phyloP scores from a whole-genome alignment of 2,113 vertebrate genomes.

The Anas platyrhynchos region DNA sequence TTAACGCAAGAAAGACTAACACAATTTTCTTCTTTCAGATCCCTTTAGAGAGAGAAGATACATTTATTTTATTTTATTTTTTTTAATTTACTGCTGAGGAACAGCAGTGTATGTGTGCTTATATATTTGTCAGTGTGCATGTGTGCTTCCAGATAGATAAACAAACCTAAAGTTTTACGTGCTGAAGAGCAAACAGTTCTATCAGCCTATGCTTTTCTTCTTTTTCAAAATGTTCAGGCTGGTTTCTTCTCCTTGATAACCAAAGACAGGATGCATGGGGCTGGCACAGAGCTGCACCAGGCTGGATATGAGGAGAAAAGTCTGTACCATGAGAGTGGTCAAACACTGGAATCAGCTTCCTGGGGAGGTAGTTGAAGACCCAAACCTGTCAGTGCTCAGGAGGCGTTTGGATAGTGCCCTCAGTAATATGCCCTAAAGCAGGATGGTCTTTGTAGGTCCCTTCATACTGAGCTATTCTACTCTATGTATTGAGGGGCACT shows the following conservation, averaged over 20 bases:
- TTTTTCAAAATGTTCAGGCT: background rate
- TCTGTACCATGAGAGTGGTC: background rate
- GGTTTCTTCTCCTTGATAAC: background rate
- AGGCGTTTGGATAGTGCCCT: background rate
- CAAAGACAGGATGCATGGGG: background rate
- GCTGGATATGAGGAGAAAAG: no score
- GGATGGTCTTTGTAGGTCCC: background rate
- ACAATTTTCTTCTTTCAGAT: background rate
- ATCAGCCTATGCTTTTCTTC: background rate
- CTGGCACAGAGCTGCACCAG: background rate
- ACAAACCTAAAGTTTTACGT: background rate
- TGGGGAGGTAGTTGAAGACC: background rate
- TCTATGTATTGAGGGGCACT: background rate
- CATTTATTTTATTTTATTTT: background rate
- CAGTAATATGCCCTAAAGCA: background rate
- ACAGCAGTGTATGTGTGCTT: background rate
- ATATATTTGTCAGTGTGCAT: fast-evolving
- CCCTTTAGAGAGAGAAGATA: background rate
- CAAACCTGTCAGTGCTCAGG: background rate
- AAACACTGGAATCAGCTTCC: background rate
- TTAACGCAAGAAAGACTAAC: background rate
- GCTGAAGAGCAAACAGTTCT: background rate
- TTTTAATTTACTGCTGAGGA: background rate
- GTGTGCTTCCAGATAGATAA: background rate
- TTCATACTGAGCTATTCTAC: background rate